Evolutionary conservation across 1,140 invertebrate species (phyloP).

Genomic region (Drosophila biarmipes): DNA sequence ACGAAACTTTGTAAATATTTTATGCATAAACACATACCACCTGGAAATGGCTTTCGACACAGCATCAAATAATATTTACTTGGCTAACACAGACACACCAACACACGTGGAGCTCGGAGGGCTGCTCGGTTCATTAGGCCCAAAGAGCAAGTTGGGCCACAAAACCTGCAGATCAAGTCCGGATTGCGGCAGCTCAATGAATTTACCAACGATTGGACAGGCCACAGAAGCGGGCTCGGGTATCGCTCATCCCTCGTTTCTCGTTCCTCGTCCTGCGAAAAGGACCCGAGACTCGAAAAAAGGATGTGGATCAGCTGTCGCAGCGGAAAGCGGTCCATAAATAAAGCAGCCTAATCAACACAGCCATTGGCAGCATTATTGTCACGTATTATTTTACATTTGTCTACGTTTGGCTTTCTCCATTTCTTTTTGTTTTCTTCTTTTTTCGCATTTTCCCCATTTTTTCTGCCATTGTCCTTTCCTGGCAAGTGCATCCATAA

Average conservation of each 20-base stretch:
- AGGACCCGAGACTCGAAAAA: neutral
- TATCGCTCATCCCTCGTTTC: neutral
- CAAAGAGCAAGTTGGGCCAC: constrained; percentile 57
- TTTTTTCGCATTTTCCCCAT: constrained; percentile 10
- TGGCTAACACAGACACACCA: constrained; percentile 34
- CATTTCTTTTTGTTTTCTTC: neutral
- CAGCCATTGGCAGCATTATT: constrained; percentile 71
- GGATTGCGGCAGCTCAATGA: constrained; percentile 68
- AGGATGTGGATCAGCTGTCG: constrained; percentile 7
- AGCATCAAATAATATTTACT: constrained; percentile 82
- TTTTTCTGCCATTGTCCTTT: constrained; percentile 33
- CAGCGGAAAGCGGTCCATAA: constrained; percentile 39
- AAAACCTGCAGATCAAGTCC: constrained; percentile 61
- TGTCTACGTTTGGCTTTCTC: constrained; percentile 59
- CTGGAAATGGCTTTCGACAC: constrained; percentile 79
- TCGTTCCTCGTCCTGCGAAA: too few species aligned
- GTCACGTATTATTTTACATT: constrained; percentile 78
- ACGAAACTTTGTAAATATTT: constrained; percentile 77
- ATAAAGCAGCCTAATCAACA: constrained; percentile 75
- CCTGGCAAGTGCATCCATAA: constrained; percentile 55
- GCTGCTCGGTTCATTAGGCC: constrained; percentile 71
- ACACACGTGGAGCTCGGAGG: constrained; percentile 17
- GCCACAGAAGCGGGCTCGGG: neutral
- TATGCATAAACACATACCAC: constrained; percentile 79
- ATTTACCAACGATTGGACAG: constrained; percentile 52